These are phyloP conservation scores for Clivina fossor DNA, from an alignment of 2,888 invertebrate genomes.

Conservation along the genomic window DNA sequence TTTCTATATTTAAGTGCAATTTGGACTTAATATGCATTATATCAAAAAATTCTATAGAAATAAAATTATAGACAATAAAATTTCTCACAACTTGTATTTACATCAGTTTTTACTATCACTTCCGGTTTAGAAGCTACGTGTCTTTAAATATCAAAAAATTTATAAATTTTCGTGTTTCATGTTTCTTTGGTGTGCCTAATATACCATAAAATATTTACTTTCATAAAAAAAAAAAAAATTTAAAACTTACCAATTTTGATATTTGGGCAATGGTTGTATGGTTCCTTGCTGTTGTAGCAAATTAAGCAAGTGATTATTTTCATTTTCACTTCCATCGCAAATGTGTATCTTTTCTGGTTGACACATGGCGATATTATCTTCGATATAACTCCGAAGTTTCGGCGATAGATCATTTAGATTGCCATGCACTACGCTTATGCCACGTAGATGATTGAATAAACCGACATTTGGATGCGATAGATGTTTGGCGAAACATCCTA, in stretches of 20 bases:
- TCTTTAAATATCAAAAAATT: too few species aligned
- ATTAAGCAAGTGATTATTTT: constrained; percentile 74
- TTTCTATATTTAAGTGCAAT: too few species aligned
- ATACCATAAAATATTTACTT: too few species aligned
- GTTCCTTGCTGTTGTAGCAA: constrained; percentile 78
- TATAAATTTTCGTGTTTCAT: neutral
- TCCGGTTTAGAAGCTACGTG: too few species aligned
- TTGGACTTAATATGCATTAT: too few species aligned
- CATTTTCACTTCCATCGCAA: constrained; percentile 88
- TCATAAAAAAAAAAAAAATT: constrained; percentile 3
- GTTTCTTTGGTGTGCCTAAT: neutral
- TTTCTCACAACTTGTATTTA: too few species aligned
- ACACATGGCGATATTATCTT: constrained; percentile 80
- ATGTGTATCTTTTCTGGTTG: constrained; percentile 87
- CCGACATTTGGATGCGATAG: constrained; percentile 48
- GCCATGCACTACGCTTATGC: constrained; percentile 56
- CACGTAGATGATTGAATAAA: constrained; percentile 56
- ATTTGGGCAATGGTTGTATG: constrained; percentile 79
- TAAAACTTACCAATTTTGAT: constrained; percentile 81
- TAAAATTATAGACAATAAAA: too few species aligned
- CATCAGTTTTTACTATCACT: too few species aligned
- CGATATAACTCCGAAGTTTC: constrained; percentile 68
- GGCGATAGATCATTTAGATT: constrained; percentile 53
- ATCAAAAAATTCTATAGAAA: too few species aligned
- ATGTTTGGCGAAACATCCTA: constrained; percentile 48